Conservation (phyloP, 2,797 vertebrate species). For the Pteronotus mesoamericanus region DNA sequence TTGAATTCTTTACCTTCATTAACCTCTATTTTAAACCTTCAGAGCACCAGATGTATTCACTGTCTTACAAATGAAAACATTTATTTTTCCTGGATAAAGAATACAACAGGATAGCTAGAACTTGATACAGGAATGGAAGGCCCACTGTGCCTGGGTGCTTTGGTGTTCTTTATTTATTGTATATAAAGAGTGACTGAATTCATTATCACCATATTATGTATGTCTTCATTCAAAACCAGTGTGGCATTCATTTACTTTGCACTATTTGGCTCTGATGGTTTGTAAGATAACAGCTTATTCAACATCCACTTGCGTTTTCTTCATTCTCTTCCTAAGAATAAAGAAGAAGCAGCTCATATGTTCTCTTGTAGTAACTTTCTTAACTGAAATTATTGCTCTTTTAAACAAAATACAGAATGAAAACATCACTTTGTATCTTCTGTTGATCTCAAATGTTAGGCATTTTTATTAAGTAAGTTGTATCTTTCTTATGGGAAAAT, state of each 20-base stretch:
- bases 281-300: background rate
- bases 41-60: conserved; percentile 69
- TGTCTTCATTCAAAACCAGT: conserved; percentile 30
- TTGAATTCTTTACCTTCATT: conserved; percentile 74
- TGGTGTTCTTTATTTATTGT: background rate
- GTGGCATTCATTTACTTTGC: background rate
- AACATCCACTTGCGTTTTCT: background rate
- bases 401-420: background rate
- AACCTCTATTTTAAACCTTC: conserved; percentile 72
- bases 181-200: background rate
- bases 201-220: background rate
- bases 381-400: conserved; percentile 14
- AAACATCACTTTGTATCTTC: background rate
- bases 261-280: background rate
- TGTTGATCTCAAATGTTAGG: background rate
- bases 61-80: conserved; percentile 69
- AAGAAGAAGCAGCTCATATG: background rate
- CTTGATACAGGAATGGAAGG: background rate
- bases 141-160: background rate
- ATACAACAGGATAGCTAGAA: background rate
- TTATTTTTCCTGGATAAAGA: conserved; percentile 66
- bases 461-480: conserved; percentile 14
- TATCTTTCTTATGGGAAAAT: background rate
- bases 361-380: background rate
- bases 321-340: conserved; percentile 19